Conservation (phyloP, 2,888 invertebrate genomes). For the Polylopha cassiicola region DNA sequence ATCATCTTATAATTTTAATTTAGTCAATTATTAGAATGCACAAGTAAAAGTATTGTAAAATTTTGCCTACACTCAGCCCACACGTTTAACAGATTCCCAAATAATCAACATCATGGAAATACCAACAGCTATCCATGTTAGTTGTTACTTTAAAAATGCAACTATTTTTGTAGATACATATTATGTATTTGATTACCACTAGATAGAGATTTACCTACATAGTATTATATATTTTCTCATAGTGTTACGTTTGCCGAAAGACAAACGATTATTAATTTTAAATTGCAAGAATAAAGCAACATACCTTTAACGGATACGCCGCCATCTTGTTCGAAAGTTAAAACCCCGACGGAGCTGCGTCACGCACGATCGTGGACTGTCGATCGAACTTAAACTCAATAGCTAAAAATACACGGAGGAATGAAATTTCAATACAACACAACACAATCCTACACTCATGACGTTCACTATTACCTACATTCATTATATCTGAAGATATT, state of each 20-base stretch:
- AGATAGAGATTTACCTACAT: constrained; percentile 69
- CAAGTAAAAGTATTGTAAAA: constrained; percentile 46
- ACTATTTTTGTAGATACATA: constrained; percentile 76
- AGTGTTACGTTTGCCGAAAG: constrained; percentile 63
- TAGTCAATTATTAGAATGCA: constrained; percentile 44
- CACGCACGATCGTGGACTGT: constrained; percentile 28
- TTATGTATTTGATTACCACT: constrained; percentile 71
- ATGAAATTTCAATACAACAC: constrained; percentile 12
- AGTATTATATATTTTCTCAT: constrained; percentile 65
- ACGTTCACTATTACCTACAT: constrained; percentile 25
- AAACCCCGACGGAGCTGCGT: constrained; percentile 13
- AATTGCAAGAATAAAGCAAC: constrained; percentile 54
- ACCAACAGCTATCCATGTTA: constrained; percentile 47
- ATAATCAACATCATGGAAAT: constrained; percentile 34
- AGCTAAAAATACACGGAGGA: background rate
- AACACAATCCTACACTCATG: constrained; percentile 2
- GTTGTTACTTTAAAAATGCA: constrained; percentile 61
- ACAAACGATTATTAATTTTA: constrained; percentile 51
- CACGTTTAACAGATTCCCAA: constrained; percentile 31
- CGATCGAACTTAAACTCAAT: background rate
- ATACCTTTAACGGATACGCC: too few relatives aligned
- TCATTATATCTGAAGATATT: constrained; percentile 55
- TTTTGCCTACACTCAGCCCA: constrained; percentile 40
- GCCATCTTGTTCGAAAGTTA: constrained; percentile 30
- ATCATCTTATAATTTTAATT: constrained; percentile 45